Evolutionary conservation across 1,140 invertebrate species (phyloP).

Genomic region (Drosophila insularis): DNA sequence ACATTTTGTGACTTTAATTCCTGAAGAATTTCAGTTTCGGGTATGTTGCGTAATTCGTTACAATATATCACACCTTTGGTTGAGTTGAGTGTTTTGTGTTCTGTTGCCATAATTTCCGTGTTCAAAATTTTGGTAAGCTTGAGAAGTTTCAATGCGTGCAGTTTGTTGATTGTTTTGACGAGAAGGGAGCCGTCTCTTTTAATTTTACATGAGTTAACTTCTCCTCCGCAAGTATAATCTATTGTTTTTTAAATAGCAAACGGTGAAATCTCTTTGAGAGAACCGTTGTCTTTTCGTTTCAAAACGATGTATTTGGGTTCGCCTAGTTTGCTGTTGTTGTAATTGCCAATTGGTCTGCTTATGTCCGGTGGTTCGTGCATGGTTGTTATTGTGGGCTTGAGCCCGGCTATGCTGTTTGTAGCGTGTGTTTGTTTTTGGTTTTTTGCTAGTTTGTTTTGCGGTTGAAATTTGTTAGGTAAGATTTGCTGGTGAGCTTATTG

Average conservation of each 20-base stretch:
- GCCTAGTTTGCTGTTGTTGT: conserved; percentile 28
- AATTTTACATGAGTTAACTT: conserved; percentile 9
- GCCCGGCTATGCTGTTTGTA: neutral
- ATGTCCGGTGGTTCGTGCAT: conserved; percentile 2
- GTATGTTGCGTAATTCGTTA: conserved; percentile 6
- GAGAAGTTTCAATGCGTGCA: neutral
- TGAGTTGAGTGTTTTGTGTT: conserved; percentile 7
- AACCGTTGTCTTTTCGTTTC: neutral
- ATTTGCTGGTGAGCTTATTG: conserved; percentile 3
- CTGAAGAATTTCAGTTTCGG: neutral
- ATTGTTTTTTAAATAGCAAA: conserved; percentile 7
- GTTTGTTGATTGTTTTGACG: neutral
- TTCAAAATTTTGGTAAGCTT: neutral
- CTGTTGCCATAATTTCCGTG: neutral
- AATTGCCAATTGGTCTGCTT: conserved; percentile 12
- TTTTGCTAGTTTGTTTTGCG: neutral
- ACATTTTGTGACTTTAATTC: conserved; percentile 15
- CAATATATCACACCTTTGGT: conserved; percentile 5
- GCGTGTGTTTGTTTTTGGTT: neutral
- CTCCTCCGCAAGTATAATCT: too few species aligned
- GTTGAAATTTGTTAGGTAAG: neutral
- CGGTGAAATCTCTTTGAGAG: neutral
- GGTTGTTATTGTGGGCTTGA: neutral
- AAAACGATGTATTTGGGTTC: conserved; percentile 11
- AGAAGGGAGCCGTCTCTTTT: neutral